Evolutionary conservation across 2,888 invertebrate species (phyloP), one percentile per base, ranked within the genome.

Genomic region (Eumerus sabulonum): DNA sequence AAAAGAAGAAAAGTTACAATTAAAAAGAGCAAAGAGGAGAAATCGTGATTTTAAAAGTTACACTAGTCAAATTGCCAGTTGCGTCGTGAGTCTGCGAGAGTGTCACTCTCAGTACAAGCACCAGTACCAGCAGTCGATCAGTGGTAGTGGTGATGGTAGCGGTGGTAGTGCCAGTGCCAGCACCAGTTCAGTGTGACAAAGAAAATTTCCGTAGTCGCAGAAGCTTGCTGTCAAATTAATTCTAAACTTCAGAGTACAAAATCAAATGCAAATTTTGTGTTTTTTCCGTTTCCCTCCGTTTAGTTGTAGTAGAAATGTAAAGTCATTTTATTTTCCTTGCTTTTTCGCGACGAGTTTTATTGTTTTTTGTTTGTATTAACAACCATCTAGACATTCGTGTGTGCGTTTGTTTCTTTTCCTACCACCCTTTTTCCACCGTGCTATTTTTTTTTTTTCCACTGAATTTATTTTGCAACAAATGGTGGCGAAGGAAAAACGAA

Each of bases 121-220:
- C 1, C 12, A 44, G 60, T 64, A 70, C 60, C 74, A 74, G 47
- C 72, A 76, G 9, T 47, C 19, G 47, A 64, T 67, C 66, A 67
- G 38, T 59, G 57, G 13, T 13, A 27, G 27, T 27, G 27, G 27
- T 27, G 27, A 27, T 27, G 27, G 27, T 27, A 27, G 27, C 27
- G 7, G 27, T 27, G 7, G 27, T 27, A 27, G 27, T 57, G 45
- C 14, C 9, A 36, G 40, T 47, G 14, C 42, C 48, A 48, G 13
- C 48, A 48, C 48, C 47, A 42, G 13, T 11, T 36, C 36, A 45
- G 59, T 18, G 68, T 70, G 70, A 79, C 74, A 79, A 79, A 79
- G 79, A 64, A 79, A 74, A 74, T 79, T 74, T 79, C 40, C 60
- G 59, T 56, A 64, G 54, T 74, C 50, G 50, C 60, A 74, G 54